Evolutionary conservation across 1,140 invertebrate species (phyloP).

Genomic region (Penaeus vannamei): DNA sequence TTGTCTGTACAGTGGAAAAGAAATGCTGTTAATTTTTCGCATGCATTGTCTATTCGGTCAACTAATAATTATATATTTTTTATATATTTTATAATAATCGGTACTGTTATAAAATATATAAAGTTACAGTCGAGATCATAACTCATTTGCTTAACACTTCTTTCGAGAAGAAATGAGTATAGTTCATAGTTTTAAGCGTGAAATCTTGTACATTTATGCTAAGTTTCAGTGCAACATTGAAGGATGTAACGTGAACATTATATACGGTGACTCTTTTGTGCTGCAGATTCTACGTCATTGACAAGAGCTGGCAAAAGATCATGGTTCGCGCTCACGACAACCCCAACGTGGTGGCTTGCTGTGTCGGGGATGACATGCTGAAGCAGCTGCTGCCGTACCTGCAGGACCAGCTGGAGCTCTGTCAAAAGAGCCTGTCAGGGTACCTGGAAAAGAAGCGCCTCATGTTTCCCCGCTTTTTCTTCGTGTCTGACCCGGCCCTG

Average conservation of each 20-base stretch:
- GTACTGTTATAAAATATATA: no score
- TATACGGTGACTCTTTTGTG: neutral
- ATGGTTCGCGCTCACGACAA: conserved; percentile 96
- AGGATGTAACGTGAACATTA: neutral
- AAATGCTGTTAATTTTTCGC: no score
- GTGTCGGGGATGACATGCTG: conserved; percentile 94
- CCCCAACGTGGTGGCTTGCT: conserved; percentile 94
- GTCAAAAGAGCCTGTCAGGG: conserved; percentile 96
- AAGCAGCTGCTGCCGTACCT: conserved; percentile 93
- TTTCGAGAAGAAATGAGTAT: no score
- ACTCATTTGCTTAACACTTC: no score
- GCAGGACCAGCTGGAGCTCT: conserved; percentile 96
- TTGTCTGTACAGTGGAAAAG: no score
- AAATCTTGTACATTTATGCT: no score
- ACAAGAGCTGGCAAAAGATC: conserved; percentile 98
- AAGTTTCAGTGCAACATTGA: neutral
- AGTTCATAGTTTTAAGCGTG: no score
- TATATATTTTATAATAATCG: no score
- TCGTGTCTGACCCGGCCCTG: conserved; percentile 96
- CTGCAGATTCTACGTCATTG: conserved; percentile 91
- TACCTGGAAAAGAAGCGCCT: conserved; percentile 96
- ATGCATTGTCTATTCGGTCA: no score
- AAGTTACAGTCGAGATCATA: no score
- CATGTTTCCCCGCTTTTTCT: conserved; percentile 98
- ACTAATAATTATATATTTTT: no score